Percentiles rank a stretch among this genome's conserved stretches.
Conservation (phyloP, 2,113 vertebrate species). For the Eleginops maclovinus region DNA sequence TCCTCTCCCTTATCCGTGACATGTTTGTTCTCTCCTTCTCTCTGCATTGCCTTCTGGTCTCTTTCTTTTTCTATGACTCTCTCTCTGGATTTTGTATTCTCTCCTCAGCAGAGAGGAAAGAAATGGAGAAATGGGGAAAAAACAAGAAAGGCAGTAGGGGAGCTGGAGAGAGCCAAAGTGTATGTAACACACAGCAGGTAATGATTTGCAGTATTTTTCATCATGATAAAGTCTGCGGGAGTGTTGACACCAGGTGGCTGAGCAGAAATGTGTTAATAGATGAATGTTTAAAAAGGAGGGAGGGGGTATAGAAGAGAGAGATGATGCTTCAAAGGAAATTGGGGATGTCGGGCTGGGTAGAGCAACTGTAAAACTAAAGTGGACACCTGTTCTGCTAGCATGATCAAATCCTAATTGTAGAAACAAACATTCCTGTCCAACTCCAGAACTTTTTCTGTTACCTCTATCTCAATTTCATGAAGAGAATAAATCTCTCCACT, state of each 20-base stretch:
- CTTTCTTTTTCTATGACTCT: conserved; percentile 6
- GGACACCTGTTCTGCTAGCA: conserved; percentile 2
- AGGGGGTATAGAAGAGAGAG: background rate
- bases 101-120: conserved; percentile 16
- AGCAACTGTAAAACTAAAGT: conserved; percentile 25
- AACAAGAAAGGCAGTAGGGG: conserved; percentile 6
- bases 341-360: conserved; percentile 2
- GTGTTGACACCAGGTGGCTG: conserved; percentile 10
- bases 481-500: background rate
- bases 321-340: conserved; percentile 3
- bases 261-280: conserved; percentile 37
- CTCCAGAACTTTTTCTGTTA: background rate
- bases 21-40: conserved; percentile 57
- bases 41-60: conserved; percentile 34
- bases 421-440: background rate
- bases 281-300: conserved; percentile 23
- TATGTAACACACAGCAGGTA: conserved; percentile 49
- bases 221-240: conserved; percentile 46
- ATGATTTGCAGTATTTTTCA: conserved; percentile 49
- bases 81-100: conserved; percentile 33
- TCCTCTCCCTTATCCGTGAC: conserved; percentile 46
- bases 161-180: conserved; percentile 17
- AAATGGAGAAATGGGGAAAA: conserved; percentile 17
- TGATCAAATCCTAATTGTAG: conserved; percentile 15
- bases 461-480: background rate